Evolutionary conservation across 1,140 invertebrate species (phyloP).

Genomic region (Drosophila prosaltans): DNA sequence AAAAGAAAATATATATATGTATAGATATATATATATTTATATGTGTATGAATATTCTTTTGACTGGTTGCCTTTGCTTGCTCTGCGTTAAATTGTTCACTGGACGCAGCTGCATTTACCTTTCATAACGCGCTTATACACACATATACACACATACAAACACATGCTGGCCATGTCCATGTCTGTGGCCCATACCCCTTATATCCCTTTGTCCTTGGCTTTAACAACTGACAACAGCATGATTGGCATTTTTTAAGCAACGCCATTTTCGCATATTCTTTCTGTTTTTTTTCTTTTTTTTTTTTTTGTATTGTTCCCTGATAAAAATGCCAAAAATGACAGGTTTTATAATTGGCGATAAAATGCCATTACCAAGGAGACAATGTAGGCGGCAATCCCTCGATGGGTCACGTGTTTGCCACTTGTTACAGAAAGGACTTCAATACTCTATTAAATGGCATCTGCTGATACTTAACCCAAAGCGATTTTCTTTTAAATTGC

Average conservation of each 20-base stretch:
- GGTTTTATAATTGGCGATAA: constrained; percentile 78
- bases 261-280: constrained; percentile 8
- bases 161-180: background rate
- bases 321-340: constrained; percentile 71
- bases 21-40: background rate
- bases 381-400: constrained; percentile 27
- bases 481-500: constrained; percentile 21
- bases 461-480: constrained; percentile 42
- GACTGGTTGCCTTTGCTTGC: constrained; percentile 1
- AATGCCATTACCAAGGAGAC: constrained; percentile 72
- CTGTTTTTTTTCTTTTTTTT: background rate
- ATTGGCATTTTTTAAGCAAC: constrained; percentile 12
- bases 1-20: constrained; percentile 20
- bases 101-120: background rate
- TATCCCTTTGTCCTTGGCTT: too few relatives aligned
- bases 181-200: background rate
- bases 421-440: constrained; percentile 6
- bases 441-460: constrained; percentile 40
- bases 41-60: background rate
- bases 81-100: constrained; percentile 2
- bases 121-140: constrained; percentile 1
- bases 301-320: constrained; percentile 24
- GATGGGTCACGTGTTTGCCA: constrained; percentile 57
- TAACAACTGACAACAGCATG: background rate
- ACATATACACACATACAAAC: background rate